phyloP scores from a whole-genome alignment of 2,797 vertebrate genomes.

The Australoheros facetus region DNA sequence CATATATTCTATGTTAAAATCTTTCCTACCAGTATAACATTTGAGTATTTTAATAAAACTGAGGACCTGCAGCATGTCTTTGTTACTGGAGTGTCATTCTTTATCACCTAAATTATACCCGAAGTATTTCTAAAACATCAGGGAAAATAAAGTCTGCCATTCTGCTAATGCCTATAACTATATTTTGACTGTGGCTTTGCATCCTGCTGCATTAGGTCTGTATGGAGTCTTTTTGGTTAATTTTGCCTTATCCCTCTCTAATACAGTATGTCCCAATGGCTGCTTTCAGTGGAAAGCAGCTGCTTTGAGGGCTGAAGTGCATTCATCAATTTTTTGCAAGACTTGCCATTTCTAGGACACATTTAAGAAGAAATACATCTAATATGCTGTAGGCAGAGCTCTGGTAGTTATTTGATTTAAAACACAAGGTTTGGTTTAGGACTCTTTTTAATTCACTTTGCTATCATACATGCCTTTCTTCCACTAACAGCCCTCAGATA shows the following conservation, averaged over 20 bases:
- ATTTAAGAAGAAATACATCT: constrained; percentile 2
- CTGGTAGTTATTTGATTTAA: constrained; percentile 6
- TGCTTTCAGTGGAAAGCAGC: constrained; percentile 51
- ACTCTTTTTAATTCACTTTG: constrained; percentile 5
- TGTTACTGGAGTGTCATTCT: background rate
- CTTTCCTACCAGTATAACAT: background rate
- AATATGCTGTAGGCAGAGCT: background rate
- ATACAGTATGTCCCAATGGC: constrained; percentile 9
- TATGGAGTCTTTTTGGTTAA: constrained; percentile 10
- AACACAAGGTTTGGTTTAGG: background rate
- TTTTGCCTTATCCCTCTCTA: constrained; percentile 13
- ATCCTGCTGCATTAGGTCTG: background rate
- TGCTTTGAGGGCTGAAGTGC: constrained; percentile 24
- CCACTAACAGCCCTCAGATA: constrained; percentile 2
- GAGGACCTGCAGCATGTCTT: background rate
- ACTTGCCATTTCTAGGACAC: constrained; percentile 40
- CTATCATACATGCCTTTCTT: background rate
- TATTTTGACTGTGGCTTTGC: background rate
- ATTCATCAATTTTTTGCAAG: constrained; percentile 43
- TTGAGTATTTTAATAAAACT: background rate
- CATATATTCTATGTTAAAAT: background rate
- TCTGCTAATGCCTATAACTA: background rate
- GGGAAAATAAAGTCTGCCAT: background rate
- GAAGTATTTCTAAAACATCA: background rate
- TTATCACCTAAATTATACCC: background rate